Conservation (phyloP, 2,888 invertebrate genomes). For the Aplocera efformata region DNA sequence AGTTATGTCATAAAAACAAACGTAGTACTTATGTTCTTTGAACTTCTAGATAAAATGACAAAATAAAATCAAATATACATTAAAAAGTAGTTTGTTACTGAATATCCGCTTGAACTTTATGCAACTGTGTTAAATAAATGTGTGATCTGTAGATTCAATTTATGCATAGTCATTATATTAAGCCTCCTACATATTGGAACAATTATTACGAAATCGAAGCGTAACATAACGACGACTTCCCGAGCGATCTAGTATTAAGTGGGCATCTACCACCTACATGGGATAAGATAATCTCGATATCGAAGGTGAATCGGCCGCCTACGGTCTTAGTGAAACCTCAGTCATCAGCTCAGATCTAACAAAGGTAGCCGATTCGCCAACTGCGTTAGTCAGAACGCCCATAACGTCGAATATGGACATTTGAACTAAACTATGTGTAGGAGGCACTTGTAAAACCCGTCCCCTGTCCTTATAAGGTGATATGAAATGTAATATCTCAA, state of each 20-base stretch:
- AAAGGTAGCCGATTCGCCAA: conserved; percentile 72
- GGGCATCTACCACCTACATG: conserved; percentile 61
- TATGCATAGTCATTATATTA: conserved; percentile 27
- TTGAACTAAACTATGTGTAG: conserved; percentile 62
- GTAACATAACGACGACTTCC: conserved; percentile 47
- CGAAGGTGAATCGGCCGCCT: conserved; percentile 75
- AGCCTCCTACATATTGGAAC: conserved; percentile 46
- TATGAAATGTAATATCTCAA: conserved; percentile 43
- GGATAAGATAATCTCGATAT: conserved; percentile 59
- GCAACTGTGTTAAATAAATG: conserved; percentile 33
- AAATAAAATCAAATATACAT: no score
- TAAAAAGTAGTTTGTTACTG: background rate
- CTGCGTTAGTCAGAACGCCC: conserved; percentile 67
- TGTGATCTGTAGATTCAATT: conserved; percentile 34
- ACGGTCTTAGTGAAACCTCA: conserved; percentile 56
- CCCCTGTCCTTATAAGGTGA: conserved; percentile 59
- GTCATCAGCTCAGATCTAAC: conserved; percentile 66
- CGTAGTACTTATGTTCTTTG: no score
- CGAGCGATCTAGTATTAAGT: conserved; percentile 46
- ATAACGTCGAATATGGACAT: conserved; percentile 73
- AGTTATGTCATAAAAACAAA: conserved; percentile 4
- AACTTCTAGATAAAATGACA: background rate
- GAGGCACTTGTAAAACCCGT: conserved; percentile 59
- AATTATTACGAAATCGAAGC: conserved; percentile 51
- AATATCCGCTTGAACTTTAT: conserved; percentile 6